Conservation (phyloP, 2,113 vertebrate species). For the Neolamprologus modestus region DNA sequence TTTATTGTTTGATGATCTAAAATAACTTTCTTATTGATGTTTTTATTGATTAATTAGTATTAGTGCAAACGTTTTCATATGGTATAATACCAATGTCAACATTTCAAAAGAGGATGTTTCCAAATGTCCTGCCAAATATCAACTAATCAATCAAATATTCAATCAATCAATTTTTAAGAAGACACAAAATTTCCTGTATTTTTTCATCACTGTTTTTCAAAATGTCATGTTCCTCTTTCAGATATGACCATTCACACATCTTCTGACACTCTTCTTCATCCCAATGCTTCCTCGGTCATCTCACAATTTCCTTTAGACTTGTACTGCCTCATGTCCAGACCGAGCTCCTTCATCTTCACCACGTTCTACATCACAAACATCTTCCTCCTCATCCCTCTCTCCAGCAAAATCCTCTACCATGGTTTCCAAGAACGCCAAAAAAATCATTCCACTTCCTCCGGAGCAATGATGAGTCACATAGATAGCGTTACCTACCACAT, state of each 20-base stretch:
- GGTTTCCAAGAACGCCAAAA: not conserved
- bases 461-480: not conserved
- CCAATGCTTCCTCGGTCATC: not conserved
- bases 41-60: not conserved
- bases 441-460: not conserved
- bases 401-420: not conserved
- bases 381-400: not conserved
- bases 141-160: not conserved
- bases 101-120: not conserved
- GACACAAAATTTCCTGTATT: not conserved
- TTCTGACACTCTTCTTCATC: not conserved
- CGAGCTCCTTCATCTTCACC: not conserved
- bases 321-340: not conserved
- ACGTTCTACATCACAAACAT: not conserved
- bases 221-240: not conserved
- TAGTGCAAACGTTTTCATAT: accelerated
- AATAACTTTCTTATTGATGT: not conserved
- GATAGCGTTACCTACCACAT: not conserved
- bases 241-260: not conserved
- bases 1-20: not conserved
- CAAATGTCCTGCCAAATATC: not conserved
- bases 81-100: not conserved
- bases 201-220: not conserved
- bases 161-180: not conserved
- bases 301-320: not conserved